phyloP scores from a whole-genome alignment of 2,113 vertebrate species.

The Hydrochoerus hydrochaeris region DNA sequence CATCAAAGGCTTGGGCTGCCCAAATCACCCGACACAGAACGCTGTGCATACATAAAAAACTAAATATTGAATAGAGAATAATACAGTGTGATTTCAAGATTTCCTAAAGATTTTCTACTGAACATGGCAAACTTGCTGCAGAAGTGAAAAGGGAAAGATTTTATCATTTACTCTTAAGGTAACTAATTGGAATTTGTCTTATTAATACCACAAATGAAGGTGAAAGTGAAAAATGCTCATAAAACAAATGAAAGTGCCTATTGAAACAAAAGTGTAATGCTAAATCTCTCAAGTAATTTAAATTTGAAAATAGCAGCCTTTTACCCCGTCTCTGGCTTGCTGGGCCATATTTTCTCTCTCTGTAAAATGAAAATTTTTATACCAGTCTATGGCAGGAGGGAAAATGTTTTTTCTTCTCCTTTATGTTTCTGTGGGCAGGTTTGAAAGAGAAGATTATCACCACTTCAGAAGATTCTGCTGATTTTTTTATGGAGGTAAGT shows the following conservation, averaged over 20 bases:
- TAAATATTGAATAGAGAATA: background rate
- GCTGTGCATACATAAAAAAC: background rate
- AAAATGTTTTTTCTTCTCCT: background rate
- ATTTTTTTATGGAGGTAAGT: background rate
- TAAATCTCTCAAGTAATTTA: background rate
- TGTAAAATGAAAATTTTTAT: constrained; percentile 43
- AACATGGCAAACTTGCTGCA: background rate
- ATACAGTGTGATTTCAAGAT: background rate
- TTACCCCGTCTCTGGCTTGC: background rate
- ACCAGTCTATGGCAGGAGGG: background rate
- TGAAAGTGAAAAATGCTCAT: background rate
- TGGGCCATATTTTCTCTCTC: background rate
- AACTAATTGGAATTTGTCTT: constrained; percentile 7
- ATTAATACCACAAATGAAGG: background rate
- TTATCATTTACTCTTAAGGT: background rate
- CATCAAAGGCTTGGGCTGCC: background rate
- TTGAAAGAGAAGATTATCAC: background rate
- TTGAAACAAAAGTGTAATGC: background rate
- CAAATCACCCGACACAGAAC: background rate
- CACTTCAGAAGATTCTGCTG: background rate
- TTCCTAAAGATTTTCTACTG: background rate
- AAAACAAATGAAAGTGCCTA: background rate
- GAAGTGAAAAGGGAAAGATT: background rate
- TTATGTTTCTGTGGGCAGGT: background rate
- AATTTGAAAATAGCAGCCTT: background rate